phyloP scores from a whole-genome alignment of 1,140 invertebrate species.

The Chrysoperla carnea region DNA sequence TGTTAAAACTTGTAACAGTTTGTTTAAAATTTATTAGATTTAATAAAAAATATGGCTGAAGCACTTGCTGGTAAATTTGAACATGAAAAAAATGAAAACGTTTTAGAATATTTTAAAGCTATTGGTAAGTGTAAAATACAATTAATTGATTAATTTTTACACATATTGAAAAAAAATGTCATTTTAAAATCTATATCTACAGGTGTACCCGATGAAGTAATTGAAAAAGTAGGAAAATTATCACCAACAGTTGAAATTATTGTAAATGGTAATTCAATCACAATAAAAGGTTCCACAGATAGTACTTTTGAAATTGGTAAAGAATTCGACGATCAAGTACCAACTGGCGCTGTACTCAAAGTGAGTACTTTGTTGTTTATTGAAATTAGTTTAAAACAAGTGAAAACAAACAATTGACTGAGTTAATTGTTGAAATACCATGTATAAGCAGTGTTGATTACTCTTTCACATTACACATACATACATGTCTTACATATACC shows the following conservation, averaged over 20 bases:
- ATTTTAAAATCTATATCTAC: slow-evolving; percentile 2
- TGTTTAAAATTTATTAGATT: too few relatives aligned
- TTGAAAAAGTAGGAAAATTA: slow-evolving; percentile 35
- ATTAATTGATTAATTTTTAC: too few relatives aligned
- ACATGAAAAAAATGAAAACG: slow-evolving; percentile 35
- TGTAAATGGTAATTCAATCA: slow-evolving; percentile 20
- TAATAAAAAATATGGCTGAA: too few relatives aligned
- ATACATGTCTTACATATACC: too few relatives aligned
- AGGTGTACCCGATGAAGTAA: slow-evolving; percentile 30
- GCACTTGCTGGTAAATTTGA: slow-evolving; percentile 28
- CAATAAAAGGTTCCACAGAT: slow-evolving; percentile 9
- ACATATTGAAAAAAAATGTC: neutral
- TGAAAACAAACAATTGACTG: too few relatives aligned
- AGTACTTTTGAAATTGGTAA: neutral
- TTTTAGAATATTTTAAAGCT: slow-evolving; percentile 30
- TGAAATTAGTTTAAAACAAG: slow-evolving; percentile 23
- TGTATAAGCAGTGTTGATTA: too few relatives aligned
- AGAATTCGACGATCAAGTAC: slow-evolving; percentile 1
- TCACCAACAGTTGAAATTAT: slow-evolving; percentile 32
- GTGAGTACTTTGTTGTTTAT: slow-evolving; percentile 16
- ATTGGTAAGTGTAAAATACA: slow-evolving; percentile 23
- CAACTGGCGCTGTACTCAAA: slow-evolving; percentile 1
- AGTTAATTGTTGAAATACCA: too few relatives aligned
- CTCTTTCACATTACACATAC: too few relatives aligned
- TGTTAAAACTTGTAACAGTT: too few relatives aligned